Percentiles rank a stretch among this genome's conserved stretches.
Evolutionary conservation across 2,888 invertebrate genomes (phyloP).

Genomic region (Drosophila mulleri): DNA sequence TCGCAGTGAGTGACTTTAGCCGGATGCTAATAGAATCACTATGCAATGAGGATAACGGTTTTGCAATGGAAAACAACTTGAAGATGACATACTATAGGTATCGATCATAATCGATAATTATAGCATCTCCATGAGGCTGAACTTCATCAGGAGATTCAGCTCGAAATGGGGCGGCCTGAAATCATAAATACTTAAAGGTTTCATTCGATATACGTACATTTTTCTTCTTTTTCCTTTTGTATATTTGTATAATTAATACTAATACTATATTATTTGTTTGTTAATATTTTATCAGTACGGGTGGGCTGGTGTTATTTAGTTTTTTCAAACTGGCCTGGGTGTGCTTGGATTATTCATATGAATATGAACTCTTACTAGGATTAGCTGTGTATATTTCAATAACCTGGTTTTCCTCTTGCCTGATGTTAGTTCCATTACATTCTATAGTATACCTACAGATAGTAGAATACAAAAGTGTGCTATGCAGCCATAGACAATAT

Average conservation of each 20-base stretch:
- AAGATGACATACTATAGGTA: not conserved
- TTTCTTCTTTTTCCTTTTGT: not conserved
- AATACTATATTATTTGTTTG: conserved; percentile 36
- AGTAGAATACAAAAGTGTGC: conserved; percentile 68
- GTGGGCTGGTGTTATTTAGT: conserved; percentile 64
- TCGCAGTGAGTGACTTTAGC: not conserved
- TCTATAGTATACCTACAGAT: conserved; percentile 27
- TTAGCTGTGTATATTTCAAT: conserved; percentile 23
- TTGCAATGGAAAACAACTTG: not conserved
- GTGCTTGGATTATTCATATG: conserved; percentile 40
- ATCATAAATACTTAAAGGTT: not conserved
- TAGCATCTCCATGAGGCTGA: not conserved
- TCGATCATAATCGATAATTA: not conserved
- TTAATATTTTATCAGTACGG: conserved; percentile 76
- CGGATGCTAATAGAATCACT: not conserved
- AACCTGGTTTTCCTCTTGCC: conserved; percentile 71
- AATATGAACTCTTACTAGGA: conserved; percentile 23
- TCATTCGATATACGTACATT: not conserved
- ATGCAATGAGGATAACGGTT: not conserved
- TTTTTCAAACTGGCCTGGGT: conserved; percentile 44
- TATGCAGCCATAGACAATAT: conserved; percentile 68
- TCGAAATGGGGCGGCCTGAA: not conserved
- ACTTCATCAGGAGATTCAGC: not conserved
- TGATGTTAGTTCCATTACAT: conserved; percentile 25
- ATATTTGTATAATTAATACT: conserved; percentile 1